Conservation (phyloP, 1,140 invertebrate species). For the Patella vulgata region DNA sequence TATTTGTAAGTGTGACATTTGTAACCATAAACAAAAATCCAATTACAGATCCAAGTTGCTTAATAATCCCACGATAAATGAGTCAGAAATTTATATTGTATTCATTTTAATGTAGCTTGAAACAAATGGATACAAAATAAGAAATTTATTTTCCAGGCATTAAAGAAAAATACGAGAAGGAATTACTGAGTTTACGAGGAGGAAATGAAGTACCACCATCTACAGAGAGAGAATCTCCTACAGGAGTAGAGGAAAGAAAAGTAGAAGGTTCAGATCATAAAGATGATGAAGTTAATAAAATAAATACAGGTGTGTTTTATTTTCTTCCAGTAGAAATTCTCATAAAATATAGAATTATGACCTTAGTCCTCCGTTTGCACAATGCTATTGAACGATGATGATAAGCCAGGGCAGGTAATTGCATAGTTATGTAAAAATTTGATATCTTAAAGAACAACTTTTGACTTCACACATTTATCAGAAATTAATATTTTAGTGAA, state of each 20-base stretch:
- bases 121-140: too few relatives aligned
- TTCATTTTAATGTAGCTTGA: too few relatives aligned
- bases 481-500: too few relatives aligned
- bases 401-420: too few relatives aligned
- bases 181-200: slow-evolving; percentile 22
- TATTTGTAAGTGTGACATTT: too few relatives aligned
- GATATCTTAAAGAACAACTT: too few relatives aligned
- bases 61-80: too few relatives aligned
- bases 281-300: not conserved
- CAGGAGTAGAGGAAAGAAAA: slow-evolving; percentile 10
- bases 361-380: not conserved
- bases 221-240: slow-evolving; percentile 1
- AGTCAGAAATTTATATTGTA: too few relatives aligned
- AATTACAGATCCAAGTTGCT: too few relatives aligned
- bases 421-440: too few relatives aligned
- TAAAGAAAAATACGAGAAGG: slow-evolving; percentile 44
- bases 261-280: slow-evolving; percentile 15
- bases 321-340: slow-evolving; percentile 1
- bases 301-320: not conserved
- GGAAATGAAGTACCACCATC: slow-evolving; percentile 1
- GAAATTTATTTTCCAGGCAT: slow-evolving; percentile 26
- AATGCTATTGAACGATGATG: not conserved
- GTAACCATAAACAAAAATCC: too few relatives aligned
- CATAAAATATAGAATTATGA: not conserved
- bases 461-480: too few relatives aligned